A percentile compares a stretch with the other conserved stretches of the same genome.
Conservation (phyloP, 1,140 invertebrate species). For the Cataglyphis hispanica region DNA sequence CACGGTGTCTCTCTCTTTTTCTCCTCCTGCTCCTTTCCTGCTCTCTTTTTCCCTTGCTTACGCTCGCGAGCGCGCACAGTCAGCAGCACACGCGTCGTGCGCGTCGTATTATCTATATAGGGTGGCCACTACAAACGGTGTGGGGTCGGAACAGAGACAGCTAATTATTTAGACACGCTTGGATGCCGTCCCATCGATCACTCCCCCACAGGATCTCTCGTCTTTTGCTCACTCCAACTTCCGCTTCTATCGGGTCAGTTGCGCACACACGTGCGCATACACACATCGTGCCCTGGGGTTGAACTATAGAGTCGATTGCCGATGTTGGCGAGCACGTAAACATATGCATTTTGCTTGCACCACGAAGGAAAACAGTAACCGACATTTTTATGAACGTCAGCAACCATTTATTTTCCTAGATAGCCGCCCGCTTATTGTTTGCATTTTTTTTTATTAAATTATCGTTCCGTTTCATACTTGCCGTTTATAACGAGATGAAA, state of each 20-base stretch:
- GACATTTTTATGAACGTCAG: constrained; percentile 36
- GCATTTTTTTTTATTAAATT: constrained; percentile 13
- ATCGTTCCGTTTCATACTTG: background rate
- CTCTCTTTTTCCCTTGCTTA: background rate
- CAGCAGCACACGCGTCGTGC: constrained; percentile 77
- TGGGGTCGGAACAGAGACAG: constrained; percentile 84
- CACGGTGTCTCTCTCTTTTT: constrained; percentile 7
- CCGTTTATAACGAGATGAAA: constrained; percentile 5
- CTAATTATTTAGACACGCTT: constrained; percentile 87
- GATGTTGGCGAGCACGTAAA: constrained; percentile 17
- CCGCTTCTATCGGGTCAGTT: constrained; percentile 53
- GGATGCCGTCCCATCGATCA: constrained; percentile 85
- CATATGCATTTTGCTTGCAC: constrained; percentile 22
- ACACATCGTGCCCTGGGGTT: background rate
- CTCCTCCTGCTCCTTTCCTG: background rate
- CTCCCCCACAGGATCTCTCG: constrained; percentile 70
- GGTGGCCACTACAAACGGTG: constrained; percentile 83
- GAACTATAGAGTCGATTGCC: constrained; percentile 41
- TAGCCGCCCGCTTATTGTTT: background rate
- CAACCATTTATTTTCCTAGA: constrained; percentile 8
- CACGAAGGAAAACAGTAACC: constrained; percentile 3
- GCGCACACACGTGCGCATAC: constrained; percentile 6
- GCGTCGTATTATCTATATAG: constrained; percentile 77
- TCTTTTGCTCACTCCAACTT: constrained; percentile 52
- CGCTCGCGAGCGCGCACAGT: constrained; percentile 76